These are phyloP conservation scores for Ophonus ardosiacus DNA, from an alignment of 2,888 invertebrate genomes.

Conservation along the genomic window DNA sequence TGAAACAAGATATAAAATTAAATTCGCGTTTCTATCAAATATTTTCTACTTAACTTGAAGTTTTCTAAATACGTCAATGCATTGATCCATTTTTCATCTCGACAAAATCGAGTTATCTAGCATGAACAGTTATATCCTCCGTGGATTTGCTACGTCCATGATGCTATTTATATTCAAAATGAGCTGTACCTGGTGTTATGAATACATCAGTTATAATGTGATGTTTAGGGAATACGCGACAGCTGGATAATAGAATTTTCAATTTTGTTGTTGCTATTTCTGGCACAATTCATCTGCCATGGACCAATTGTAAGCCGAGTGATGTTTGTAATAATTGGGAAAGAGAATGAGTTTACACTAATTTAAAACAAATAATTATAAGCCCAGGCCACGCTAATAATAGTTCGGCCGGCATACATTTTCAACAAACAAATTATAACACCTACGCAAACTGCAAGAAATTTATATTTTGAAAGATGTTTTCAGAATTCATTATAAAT, in stretches of 20 bases:
- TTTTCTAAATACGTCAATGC: neutral
- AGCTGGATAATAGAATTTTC: conserved; percentile 22
- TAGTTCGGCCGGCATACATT: too few species aligned
- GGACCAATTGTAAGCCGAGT: neutral
- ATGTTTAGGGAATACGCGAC: neutral
- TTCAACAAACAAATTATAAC: too few species aligned
- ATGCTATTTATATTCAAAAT: neutral
- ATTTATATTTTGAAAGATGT: too few species aligned
- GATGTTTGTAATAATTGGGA: neutral
- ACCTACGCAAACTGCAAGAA: too few species aligned
- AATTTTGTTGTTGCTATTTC: neutral
- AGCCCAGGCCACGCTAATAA: too few species aligned
- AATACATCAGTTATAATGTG: conserved; percentile 12
- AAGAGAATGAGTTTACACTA: neutral
- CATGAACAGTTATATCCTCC: neutral
- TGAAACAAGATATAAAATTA: too few species aligned
- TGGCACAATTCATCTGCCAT: neutral
- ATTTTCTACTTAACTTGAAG: neutral
- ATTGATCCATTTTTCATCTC: neutral
- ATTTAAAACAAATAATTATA: neutral
- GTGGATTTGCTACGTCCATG: neutral
- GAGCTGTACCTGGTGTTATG: conserved; percentile 6
- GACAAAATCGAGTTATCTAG: neutral
- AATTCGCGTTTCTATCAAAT: too few species aligned
- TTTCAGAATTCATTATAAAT: too few species aligned